Evolutionary conservation across 2,888 invertebrate genomes (phyloP).

Genomic region (Coenonympha glycerion): DNA sequence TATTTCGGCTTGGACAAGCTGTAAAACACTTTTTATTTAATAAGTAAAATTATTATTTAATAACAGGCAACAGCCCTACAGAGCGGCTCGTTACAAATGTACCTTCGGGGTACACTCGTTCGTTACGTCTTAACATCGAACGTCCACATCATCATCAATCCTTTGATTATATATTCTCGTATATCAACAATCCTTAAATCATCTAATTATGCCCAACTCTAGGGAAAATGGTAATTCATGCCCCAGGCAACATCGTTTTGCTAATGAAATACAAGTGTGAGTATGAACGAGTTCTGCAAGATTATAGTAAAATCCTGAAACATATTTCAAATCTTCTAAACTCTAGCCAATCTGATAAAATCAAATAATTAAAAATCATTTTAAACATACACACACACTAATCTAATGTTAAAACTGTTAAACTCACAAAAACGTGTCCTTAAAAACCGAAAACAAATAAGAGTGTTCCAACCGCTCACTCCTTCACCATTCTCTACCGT

Average conservation of each 20-base stretch:
- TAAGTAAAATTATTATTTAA: too few relatives aligned
- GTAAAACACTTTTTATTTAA: too few relatives aligned
- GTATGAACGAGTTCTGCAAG: slow-evolving; percentile 58
- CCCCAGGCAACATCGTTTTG: slow-evolving; percentile 62
- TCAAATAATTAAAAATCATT: too few relatives aligned
- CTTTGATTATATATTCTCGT: slow-evolving; percentile 65
- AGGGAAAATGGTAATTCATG: slow-evolving; percentile 41
- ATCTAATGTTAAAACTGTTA: too few relatives aligned
- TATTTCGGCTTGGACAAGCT: too few relatives aligned
- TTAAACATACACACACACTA: too few relatives aligned
- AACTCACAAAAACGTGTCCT: too few relatives aligned
- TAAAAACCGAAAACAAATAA: too few relatives aligned
- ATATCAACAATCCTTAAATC: slow-evolving; percentile 43
- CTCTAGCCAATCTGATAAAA: too few relatives aligned
- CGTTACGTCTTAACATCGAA: slow-evolving; percentile 62
- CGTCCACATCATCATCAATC: slow-evolving; percentile 51
- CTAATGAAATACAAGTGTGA: slow-evolving; percentile 72
- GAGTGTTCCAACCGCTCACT: too few relatives aligned
- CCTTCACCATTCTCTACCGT: too few relatives aligned
- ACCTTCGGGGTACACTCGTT: slow-evolving; percentile 72
- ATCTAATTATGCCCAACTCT: slow-evolving; percentile 44
- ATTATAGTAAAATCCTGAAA: slow-evolving; percentile 48
- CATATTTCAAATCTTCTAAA: too few relatives aligned
- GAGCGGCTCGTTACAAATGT: slow-evolving; percentile 53
- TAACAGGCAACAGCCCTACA: slow-evolving; percentile 42